Conservation (phyloP, 64 coral and sea anemone genomes). For the Montipora cactus region DNA sequence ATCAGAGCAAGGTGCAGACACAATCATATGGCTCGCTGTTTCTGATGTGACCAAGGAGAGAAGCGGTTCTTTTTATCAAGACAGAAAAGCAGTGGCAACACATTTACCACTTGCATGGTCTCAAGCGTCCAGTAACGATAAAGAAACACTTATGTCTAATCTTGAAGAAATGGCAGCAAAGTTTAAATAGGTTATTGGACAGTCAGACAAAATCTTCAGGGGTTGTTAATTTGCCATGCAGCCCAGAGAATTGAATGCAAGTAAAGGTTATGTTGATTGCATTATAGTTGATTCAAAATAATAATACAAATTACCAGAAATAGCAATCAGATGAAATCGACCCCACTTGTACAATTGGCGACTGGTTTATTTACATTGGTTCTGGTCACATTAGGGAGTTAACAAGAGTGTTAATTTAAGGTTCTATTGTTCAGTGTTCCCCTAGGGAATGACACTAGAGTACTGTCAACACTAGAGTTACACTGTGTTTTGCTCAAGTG, state of each 20-base stretch:
- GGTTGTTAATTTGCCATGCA: background rate
- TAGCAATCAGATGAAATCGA: too few relatives aligned
- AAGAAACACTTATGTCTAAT: slow-evolving; percentile 70
- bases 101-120: slow-evolving; percentile 98
- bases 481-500: too few relatives aligned
- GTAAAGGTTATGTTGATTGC: background rate
- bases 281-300: too few relatives aligned
- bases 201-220: background rate
- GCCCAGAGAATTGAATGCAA: background rate
- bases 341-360: too few relatives aligned
- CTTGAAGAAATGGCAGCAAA: slow-evolving; percentile 76
- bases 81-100: slow-evolving; percentile 81
- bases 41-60: slow-evolving; percentile 58
- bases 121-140: slow-evolving; percentile 77
- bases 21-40: slow-evolving; percentile 93
- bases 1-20: slow-evolving; percentile 90
- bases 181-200: slow-evolving; percentile 36
- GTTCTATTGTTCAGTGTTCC: too few relatives aligned
- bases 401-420: too few relatives aligned
- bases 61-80: slow-evolving; percentile 88
- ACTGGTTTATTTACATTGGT: too few relatives aligned
- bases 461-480: too few relatives aligned
- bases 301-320: too few relatives aligned
- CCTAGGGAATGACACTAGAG: too few relatives aligned
- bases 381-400: too few relatives aligned